These are phyloP conservation scores for Cliona cf. orientalis DNA, from an alignment of 37 sponge, comb jelly and placozoan genomes.

Conservation along the genomic window DNA sequence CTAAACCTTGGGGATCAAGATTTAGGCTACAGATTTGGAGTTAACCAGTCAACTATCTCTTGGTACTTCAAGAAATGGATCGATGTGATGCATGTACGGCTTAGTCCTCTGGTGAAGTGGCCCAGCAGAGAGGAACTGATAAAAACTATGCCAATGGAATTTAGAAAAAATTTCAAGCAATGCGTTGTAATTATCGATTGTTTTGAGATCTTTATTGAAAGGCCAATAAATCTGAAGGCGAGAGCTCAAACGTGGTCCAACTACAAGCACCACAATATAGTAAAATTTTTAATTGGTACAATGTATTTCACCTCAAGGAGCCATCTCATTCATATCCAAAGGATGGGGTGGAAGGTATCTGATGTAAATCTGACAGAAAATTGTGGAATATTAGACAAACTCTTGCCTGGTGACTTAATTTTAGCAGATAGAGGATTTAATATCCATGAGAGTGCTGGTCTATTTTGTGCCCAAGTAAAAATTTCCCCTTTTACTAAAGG, in stretches of 20 bases:
- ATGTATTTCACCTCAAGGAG: conserved; percentile 54
- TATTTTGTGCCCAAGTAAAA: conserved; percentile 52
- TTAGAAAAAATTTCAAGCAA: conserved; percentile 23
- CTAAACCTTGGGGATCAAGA: conserved; percentile 30
- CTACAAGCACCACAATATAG: conserved; percentile 56
- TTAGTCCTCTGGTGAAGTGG: conserved; percentile 54
- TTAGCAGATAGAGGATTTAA: conserved; percentile 70
- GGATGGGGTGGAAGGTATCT: conserved; percentile 75
- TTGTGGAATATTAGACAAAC: conserved; percentile 56
- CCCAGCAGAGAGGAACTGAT: conserved; percentile 42
- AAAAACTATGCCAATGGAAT: conserved; percentile 69
- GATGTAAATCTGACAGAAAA: conserved; percentile 63
- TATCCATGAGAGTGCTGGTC: conserved; percentile 41
- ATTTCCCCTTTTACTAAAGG: conserved; percentile 64
- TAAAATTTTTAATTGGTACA: conserved; percentile 46
- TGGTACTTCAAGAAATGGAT: conserved; percentile 37
- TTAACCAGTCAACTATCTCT: conserved; percentile 26
- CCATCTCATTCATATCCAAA: conserved; percentile 46
- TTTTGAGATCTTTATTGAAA: conserved; percentile 56
- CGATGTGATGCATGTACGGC: conserved; percentile 21
- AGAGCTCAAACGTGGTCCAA: conserved; percentile 46
- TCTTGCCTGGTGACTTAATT: conserved; percentile 27
- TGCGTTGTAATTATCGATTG: conserved; percentile 68
- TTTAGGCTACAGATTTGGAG: conserved; percentile 24
- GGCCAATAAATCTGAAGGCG: conserved; percentile 43